Conservation (phyloP, 2,888 invertebrate genomes). For the Chrysolina haemoptera region DNA sequence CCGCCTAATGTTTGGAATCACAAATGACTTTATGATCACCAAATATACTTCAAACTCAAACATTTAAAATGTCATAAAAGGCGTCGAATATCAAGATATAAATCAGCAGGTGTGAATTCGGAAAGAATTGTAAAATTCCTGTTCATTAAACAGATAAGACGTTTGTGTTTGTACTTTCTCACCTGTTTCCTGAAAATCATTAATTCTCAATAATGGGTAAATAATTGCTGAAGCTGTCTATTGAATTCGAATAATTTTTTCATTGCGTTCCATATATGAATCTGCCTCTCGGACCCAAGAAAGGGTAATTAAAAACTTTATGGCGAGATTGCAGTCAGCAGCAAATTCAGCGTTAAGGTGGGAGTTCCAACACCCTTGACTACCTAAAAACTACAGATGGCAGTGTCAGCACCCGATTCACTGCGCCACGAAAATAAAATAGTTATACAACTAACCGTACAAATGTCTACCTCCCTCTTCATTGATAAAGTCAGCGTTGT, state of each 20-base stretch:
- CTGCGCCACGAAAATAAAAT: too few species aligned
- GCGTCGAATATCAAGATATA: slow-evolving; percentile 19
- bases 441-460: too few species aligned
- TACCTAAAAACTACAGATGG: too few species aligned
- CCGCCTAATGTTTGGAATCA: not conserved
- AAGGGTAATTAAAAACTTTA: slow-evolving; percentile 11
- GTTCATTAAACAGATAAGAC: slow-evolving; percentile 38
- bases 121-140: slow-evolving; percentile 25
- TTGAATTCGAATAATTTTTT: slow-evolving; percentile 31
- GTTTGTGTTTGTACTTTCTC: slow-evolving; percentile 43
- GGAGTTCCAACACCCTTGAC: too few species aligned
- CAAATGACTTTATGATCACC: not conserved
- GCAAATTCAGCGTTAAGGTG: slow-evolving; percentile 4
- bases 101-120: slow-evolving; percentile 30
- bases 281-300: not conserved
- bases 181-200: slow-evolving; percentile 55
- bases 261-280: slow-evolving; percentile 7
- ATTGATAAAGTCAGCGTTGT: too few species aligned
- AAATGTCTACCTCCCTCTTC: too few species aligned
- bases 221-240: slow-evolving; percentile 43
- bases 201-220: slow-evolving; percentile 53
- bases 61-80: not conserved
- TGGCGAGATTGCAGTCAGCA: slow-evolving; percentile 8
- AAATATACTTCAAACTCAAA: not conserved
- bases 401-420: too few species aligned